These are phyloP conservation scores for Zaprionus kolodkinae DNA, from an alignment of 1,140 invertebrate species.

Conservation along the genomic window DNA sequence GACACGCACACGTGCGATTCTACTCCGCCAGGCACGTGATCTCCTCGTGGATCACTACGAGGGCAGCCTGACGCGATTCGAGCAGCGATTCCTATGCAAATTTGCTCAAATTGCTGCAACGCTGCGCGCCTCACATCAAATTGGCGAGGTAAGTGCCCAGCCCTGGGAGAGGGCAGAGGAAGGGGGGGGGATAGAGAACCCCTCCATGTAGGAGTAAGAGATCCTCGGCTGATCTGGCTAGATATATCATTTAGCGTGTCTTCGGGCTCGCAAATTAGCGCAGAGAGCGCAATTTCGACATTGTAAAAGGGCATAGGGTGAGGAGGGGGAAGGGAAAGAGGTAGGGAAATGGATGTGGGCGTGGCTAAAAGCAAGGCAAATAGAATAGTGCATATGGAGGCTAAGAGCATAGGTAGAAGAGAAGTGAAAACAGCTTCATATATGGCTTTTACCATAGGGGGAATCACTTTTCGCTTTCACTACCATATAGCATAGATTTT, in stretches of 20 bases:
- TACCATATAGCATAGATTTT: neutral
- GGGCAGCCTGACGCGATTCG: conserved; percentile 87
- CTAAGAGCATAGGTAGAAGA: neutral
- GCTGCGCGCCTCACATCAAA: conserved; percentile 83
- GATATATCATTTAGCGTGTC: conserved; percentile 48
- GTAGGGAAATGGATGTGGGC: neutral
- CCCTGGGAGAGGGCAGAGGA: neutral
- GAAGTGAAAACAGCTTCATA: neutral
- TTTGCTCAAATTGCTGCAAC: conserved; percentile 86
- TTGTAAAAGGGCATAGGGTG: neutral
- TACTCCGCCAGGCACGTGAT: conserved; percentile 88
- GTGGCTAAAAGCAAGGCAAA: conserved; percentile 15
- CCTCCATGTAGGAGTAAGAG: conserved; percentile 2
- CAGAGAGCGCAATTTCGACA: conserved; percentile 36
- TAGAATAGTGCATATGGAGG: conserved; percentile 14
- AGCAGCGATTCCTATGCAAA: conserved; percentile 87
- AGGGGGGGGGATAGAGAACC: neutral
- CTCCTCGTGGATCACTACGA: conserved; percentile 88
- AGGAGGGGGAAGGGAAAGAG: neutral
- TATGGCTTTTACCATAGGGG: neutral
- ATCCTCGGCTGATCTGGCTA: neutral
- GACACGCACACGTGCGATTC: conserved; percentile 86
- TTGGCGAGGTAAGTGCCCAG: conserved; percentile 79
- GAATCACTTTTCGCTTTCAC: neutral
- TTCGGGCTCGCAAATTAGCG: conserved; percentile 48